A percentile compares a stretch with the other conserved stretches of the same genome.
These are phyloP conservation scores for Chaetodon trifascialis DNA, from an alignment of 2,113 vertebrate species.

Conservation along the genomic window DNA sequence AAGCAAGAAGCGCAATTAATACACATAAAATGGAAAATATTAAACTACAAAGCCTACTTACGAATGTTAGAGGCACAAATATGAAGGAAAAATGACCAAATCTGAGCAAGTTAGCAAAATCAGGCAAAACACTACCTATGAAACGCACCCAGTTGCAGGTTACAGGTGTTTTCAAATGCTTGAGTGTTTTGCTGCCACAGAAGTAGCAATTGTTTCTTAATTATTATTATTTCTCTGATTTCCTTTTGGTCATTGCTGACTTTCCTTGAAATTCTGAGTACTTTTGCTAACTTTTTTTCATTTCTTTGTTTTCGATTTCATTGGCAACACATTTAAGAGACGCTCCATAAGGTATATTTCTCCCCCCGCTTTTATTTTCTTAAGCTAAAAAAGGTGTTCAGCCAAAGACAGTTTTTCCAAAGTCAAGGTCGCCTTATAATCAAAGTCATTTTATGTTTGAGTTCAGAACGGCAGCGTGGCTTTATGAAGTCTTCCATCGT, in stretches of 20 bases:
- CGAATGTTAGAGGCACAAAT: too few species aligned
- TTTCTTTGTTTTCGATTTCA: not conserved
- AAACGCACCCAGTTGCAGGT: too few species aligned
- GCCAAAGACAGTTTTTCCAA: not conserved
- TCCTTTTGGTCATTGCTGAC: not conserved
- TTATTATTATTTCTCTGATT: not conserved
- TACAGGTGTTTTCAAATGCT: not conserved
- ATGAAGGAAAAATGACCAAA: too few species aligned
- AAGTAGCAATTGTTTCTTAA: not conserved
- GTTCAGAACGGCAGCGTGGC: not conserved
- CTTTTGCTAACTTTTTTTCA: too few species aligned
- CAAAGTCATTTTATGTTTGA: not conserved
- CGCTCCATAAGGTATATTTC: not conserved
- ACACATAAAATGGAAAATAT: too few species aligned
- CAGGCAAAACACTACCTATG: too few species aligned
- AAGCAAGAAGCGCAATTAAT: too few species aligned
- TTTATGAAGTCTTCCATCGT: slow-evolving; percentile 6
- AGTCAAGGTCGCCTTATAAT: not conserved
- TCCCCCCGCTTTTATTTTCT: not conserved
- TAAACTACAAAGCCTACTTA: too few species aligned
- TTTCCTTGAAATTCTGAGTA: too few species aligned
- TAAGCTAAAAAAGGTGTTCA: not conserved
- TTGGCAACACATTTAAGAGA: not conserved
- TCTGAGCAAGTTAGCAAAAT: too few species aligned
- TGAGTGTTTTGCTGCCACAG: not conserved